Percentiles rank a stretch among this genome's conserved stretches.
Evolutionary conservation across 2,888 invertebrate genomes (phyloP).

Genomic region (Micropterix aruncella): DNA sequence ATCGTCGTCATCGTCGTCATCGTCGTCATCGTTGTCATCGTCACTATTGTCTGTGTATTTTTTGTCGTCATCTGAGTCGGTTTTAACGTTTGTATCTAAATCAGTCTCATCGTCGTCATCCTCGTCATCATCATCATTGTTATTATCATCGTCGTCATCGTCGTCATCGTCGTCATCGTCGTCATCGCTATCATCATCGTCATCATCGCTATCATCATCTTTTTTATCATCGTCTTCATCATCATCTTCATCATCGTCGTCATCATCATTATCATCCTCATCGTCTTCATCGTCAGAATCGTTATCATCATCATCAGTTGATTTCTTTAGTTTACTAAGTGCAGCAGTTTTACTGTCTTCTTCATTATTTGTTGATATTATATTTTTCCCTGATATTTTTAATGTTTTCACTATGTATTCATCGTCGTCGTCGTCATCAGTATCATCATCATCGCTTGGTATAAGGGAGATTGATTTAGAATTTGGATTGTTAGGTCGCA

Average conservation of each 20-base stretch:
- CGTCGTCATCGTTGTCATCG: conserved; percentile 16
- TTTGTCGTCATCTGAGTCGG: conserved; percentile 11
- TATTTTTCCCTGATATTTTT: too few relatives aligned
- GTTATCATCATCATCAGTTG: conserved; percentile 10
- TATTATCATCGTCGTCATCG: conserved; percentile 6
- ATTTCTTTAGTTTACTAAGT: too few relatives aligned
- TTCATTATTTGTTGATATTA: too few relatives aligned
- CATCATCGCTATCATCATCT: conserved; percentile 10
- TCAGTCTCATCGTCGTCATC: conserved; percentile 13
- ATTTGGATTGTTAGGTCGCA: conserved; percentile 13
- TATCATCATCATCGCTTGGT: conserved; percentile 19
- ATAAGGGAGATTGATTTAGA: conserved; percentile 12
- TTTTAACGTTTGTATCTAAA: conserved; percentile 15
- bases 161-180: conserved; percentile 11
- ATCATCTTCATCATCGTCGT: conserved; percentile 4
- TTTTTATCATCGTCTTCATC: conserved; percentile 7
- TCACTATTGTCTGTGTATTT: conserved; percentile 13
- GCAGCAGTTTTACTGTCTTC: too few relatives aligned
- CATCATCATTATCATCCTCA: conserved; percentile 2
- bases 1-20: conserved; percentile 13
- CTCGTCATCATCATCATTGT: conserved; percentile 6
- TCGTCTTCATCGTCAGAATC: conserved; percentile 14
- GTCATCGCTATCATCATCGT: conserved; percentile 13
- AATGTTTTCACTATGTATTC: too few relatives aligned
- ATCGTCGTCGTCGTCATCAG: conserved; percentile 15